These are phyloP conservation scores for Semaprochilodus insignis DNA, from an alignment of 2,797 vertebrate species.

Conservation along the genomic window DNA sequence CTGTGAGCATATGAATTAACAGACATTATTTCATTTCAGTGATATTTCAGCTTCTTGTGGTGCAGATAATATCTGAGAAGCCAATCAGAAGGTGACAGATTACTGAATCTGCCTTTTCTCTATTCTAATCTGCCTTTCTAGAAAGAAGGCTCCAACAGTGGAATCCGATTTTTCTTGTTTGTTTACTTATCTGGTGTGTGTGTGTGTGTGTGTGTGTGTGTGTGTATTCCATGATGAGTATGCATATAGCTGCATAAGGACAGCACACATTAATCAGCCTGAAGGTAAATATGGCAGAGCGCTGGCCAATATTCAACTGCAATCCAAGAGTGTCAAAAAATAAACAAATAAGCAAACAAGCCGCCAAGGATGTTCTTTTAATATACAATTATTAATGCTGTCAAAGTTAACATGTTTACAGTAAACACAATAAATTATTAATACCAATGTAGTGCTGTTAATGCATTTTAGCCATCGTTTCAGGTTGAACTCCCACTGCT, in stretches of 20 bases:
- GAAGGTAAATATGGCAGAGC: background rate
- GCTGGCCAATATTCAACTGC: background rate
- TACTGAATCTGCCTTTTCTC: background rate
- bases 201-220: background rate
- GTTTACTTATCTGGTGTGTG: conserved; percentile 5
- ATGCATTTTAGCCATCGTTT: no score
- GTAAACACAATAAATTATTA: no score
- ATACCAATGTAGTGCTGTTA: no score
- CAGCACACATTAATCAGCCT: background rate
- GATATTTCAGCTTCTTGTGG: background rate
- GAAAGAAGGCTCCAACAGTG: background rate
- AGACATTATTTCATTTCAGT: background rate
- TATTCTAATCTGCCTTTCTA: conserved; percentile 11
- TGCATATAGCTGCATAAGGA: background rate
- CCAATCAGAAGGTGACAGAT: background rate
- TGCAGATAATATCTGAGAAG: background rate
- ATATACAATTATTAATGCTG: no score
- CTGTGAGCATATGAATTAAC: background rate
- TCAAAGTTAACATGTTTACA: no score
- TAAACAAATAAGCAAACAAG: background rate
- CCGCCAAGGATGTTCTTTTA: background rate
- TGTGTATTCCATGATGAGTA: background rate
- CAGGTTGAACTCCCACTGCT: no score
- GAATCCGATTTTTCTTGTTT: background rate
- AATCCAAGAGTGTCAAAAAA: background rate